phyloP scores from a whole-genome alignment of 92 coral and sea anemone species.

The Umimayanthus chanpuru region DNA sequence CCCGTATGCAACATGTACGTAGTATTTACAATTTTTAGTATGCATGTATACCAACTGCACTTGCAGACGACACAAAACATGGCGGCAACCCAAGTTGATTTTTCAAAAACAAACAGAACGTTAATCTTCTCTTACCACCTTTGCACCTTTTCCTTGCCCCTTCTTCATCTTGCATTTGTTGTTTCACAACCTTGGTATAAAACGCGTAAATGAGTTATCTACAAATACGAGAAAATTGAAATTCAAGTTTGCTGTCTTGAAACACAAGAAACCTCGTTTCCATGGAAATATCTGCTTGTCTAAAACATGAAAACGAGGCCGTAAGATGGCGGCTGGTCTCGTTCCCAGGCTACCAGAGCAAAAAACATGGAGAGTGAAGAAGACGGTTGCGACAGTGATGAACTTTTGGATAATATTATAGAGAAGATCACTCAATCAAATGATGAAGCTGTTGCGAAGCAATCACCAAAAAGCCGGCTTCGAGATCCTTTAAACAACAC shows the following conservation, averaged over 20 bases:
- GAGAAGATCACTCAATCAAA: not conserved
- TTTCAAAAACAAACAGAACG: too few relatives aligned
- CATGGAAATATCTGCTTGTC: not conserved
- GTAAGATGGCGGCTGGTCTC: slow-evolving; percentile 16
- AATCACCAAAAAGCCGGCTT: not conserved
- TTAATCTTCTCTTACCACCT: slow-evolving; percentile 24
- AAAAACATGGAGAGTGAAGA: not conserved
- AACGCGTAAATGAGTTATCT: not conserved
- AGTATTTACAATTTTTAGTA: too few relatives aligned
- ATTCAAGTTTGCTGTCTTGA: not conserved
- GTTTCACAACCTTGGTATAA: not conserved
- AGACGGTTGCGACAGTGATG: not conserved
- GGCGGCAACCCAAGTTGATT: not conserved
- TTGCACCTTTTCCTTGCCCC: slow-evolving; percentile 28
- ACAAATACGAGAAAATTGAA: not conserved
- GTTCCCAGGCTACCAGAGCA: not conserved
- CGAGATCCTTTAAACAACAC: not conserved
- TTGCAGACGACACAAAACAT: not conserved
- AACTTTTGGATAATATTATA: not conserved
- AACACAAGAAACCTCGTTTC: slow-evolving; percentile 23
- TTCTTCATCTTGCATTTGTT: slow-evolving; percentile 10
- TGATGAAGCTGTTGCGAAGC: not conserved
- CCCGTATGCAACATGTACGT: too few relatives aligned
- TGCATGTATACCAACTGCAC: too few relatives aligned
- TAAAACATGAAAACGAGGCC: slow-evolving; percentile 24